Evolutionary conservation across 2,797 vertebrate genomes (phyloP).

Genomic region (Dallia pectoralis): DNA sequence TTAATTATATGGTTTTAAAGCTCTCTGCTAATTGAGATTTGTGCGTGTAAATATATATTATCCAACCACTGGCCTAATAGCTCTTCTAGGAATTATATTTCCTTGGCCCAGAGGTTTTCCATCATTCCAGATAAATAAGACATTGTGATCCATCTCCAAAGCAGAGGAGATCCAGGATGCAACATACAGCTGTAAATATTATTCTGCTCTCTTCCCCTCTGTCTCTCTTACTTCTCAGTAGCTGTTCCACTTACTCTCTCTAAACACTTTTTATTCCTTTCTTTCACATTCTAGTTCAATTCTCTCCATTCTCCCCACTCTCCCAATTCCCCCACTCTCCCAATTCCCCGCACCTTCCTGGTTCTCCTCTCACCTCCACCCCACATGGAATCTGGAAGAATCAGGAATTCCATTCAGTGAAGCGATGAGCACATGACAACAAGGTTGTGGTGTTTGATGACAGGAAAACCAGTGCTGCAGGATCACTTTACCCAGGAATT

Average conservation of each 20-base stretch:
- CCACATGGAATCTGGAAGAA: conserved; percentile 7
- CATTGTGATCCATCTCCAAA: neutral
- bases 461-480: conserved; percentile 49
- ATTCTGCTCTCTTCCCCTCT: neutral
- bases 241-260: neutral
- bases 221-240: neutral
- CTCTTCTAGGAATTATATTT: neutral
- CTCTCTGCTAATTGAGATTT: neutral
- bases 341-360: conserved; percentile 23
- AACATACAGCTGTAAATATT: neutral
- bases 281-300: too few relatives aligned
- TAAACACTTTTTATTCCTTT: too few relatives aligned
- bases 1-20: neutral
- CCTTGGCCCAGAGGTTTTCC: neutral
- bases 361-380: conserved; percentile 13
- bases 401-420: conserved; percentile 1
- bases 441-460: conserved; percentile 46
- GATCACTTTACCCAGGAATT: neutral
- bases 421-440: conserved; percentile 39
- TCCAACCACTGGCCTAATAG: neutral
- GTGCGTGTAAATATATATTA: neutral
- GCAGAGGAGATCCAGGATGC: neutral
- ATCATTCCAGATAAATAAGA: neutral
- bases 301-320: too few relatives aligned
- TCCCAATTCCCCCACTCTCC: neutral